Base-by-base conservation (phyloP, 2,888 invertebrate genomes). In the Volucella bombylans region DNA sequence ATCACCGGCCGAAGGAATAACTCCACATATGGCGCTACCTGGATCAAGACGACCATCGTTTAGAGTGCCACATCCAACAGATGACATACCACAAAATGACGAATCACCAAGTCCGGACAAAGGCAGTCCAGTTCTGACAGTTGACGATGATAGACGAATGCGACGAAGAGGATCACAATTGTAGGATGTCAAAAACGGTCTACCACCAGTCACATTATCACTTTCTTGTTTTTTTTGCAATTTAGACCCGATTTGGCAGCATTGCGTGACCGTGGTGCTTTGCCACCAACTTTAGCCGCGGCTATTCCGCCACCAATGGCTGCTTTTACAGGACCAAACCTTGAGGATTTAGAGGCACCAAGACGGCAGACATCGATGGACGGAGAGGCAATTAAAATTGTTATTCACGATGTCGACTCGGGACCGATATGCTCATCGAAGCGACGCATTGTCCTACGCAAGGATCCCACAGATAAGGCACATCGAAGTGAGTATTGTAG, bases 361-460 rank as follows among this genome's bases (percentile, higher is more conserved):
- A 92, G 96, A 54, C 93, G 97, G 6, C 97, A 97, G 89, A 96
- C 96, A 89, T 96, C 97, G 18, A 96, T 96, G 81, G 97, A 97
- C 89, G 97, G 97, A 1, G 97, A 97, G 90, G 97, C 97, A 86
- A 97, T 97, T 89, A 96, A 97, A 90, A 97, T 97, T 87, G 97
- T 97, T 87, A 97, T 97, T 89, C 97, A 97, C 90, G 97, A 97
- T 90, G 97, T 97, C 12, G 97, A 97, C 91, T 96, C 96, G 82
- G 94, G 94, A 49, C 92, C 94, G 80, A 92, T 93, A 73, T 92
- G 94, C 87, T 93, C 94, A 87, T 93, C 96, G 39, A 96, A 96
- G 87, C 93, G 95, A 79, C 94, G 96, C 87, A 95, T 97, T 68
- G 93, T 95, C 11, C 92, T 97, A 69, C 93, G 96, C 71, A 94